Conservation (phyloP, 2,113 vertebrate genomes). For the Malurus cyaneus region DNA sequence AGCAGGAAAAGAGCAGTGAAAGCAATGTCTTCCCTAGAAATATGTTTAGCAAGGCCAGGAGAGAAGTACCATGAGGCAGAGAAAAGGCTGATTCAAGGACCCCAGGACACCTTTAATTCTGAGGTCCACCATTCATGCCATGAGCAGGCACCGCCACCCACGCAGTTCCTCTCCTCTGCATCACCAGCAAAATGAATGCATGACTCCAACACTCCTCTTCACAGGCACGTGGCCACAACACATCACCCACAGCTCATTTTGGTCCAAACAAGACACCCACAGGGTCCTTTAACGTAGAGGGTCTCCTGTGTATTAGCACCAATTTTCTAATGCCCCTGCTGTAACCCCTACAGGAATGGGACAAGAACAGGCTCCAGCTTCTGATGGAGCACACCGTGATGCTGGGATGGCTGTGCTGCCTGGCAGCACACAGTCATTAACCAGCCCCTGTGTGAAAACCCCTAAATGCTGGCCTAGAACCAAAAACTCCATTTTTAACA, state of each 20-base stretch:
- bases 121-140: background rate
- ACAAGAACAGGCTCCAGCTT: background rate
- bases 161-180: background rate
- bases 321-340: background rate
- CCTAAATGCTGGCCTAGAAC: background rate
- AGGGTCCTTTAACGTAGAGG: background rate
- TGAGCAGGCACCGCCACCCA: background rate
- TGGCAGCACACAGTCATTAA: background rate
- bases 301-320: background rate
- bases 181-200: background rate
- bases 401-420: background rate
- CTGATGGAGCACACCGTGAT: accelerated
- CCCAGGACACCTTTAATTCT: background rate
- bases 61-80: background rate
- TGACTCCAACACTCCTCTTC: background rate
- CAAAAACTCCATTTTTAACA: background rate
- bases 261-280: background rate
- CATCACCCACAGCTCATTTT: background rate
- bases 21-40: background rate
- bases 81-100: background rate
- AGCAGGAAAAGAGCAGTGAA: background rate
- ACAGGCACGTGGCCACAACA: background rate
- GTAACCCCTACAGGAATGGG: background rate
- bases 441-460: background rate
- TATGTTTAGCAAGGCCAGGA: background rate